Base-by-base conservation (phyloP, 2,113 vertebrate species). In the Puntigrus tetrazona region DNA sequence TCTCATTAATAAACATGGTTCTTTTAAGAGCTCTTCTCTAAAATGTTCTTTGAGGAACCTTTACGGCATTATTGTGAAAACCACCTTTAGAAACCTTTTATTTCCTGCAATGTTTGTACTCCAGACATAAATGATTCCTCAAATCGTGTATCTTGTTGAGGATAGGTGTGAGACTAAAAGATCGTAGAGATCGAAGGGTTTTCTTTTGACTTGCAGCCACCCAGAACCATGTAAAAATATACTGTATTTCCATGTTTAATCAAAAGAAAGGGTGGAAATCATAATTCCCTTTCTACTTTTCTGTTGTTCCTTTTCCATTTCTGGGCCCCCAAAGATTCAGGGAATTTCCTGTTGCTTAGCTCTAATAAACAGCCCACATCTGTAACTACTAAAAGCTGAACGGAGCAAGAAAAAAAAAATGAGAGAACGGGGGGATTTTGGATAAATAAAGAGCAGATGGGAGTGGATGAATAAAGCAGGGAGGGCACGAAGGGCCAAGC, bases 311-410 rank as follows among this genome's bases (percentile, higher is more conserved):
- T 82, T 83, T 59, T 65, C 20, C 70, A 89, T 83, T 72, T 82
- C 78, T 86, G 89, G 92, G 92, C 91, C 93, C 89, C 94, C 81
- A 92, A 93, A 93, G 89, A 93, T 93, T 94, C 91, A 52, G 90
- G 91, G 92, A 94, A 95, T 95, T 95, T 95, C 94, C 94, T 94
- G 94, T 93, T 94, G 92, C 92, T 84, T 85, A 85, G 91, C 92
- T 92, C 93, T 94, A 92, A 94, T 94, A 95, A 94, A 94, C 92
- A 93, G 82, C 84, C 85, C 93, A 94, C 94, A 94, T 94, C 93
- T 95, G 93, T 91, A 93, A 93, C 88, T 87, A 91, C 89, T 93
- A 89, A 91, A 57, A 91, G 89, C 63, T 5, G 45, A 36, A 74
- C 31, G 1, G 25, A 76, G 38, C 9, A 83, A 50, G 7, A 91